Evolutionary conservation across 2,797 vertebrate species (phyloP).

Genomic region (Rhabdophis nuchalis): DNA sequence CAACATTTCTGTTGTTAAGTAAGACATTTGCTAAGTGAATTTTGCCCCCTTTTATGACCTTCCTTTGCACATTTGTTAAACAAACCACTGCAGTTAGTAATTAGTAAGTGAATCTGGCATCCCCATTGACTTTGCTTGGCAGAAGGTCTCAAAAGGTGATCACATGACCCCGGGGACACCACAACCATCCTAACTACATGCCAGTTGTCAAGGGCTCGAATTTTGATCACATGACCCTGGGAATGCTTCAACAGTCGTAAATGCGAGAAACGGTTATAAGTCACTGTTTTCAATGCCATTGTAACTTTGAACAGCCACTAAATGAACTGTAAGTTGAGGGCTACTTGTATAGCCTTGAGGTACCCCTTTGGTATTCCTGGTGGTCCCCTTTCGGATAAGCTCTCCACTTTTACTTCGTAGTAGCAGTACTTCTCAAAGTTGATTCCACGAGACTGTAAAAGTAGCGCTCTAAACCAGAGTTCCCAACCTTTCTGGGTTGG

Average conservation of each 20-base stretch:
- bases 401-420: not conserved
- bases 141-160: too few relatives aligned
- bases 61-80: not conserved
- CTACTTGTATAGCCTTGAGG: not conserved
- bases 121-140: not conserved
- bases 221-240: too few relatives aligned
- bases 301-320: too few relatives aligned
- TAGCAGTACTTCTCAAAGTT: not conserved
- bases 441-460: not conserved
- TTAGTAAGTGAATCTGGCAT: not conserved
- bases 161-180: too few relatives aligned
- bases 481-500: too few relatives aligned
- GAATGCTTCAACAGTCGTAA: too few relatives aligned
- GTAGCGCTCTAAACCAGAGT: not conserved
- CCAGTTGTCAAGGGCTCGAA: too few relatives aligned
- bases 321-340: too few relatives aligned
- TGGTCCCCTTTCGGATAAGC: not conserved
- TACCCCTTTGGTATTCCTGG: not conserved
- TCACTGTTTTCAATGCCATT: too few relatives aligned
- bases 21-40: not conserved
- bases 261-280: too few relatives aligned
- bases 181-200: too few relatives aligned
- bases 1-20: not conserved
- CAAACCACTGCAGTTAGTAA: not conserved
- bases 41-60: not conserved